Conservation (phyloP, 2,888 invertebrate species). For the Drosophila imparisetae region DNA sequence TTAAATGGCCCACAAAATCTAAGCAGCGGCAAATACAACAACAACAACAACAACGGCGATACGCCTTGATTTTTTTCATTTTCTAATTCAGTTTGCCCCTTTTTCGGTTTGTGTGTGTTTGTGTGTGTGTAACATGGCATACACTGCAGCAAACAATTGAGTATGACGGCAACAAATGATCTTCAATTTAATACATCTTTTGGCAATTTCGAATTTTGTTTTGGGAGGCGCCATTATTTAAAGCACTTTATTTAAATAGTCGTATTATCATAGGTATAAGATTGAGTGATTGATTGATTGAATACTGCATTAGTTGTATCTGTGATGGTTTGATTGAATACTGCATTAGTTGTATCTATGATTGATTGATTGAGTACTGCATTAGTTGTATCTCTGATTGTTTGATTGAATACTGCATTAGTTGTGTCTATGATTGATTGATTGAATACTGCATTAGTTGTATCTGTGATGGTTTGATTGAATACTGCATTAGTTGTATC, state of each 20-base stretch:
- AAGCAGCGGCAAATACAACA: conserved; percentile 22
- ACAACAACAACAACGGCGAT: conserved; percentile 28
- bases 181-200: neutral
- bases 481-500: neutral
- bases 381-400: no score
- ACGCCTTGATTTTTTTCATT: conserved; percentile 61
- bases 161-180: neutral
- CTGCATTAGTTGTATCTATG: no score
- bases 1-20: conserved; percentile 56
- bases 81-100: conserved; percentile 58
- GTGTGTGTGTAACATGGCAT: conserved; percentile 13
- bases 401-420: no score
- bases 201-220: neutral
- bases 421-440: neutral
- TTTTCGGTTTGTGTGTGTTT: conserved; percentile 16
- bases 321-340: no score
- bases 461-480: neutral
- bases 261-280: no score
- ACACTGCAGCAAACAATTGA: conserved; percentile 41
- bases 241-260: neutral
- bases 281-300: no score
- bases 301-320: no score
- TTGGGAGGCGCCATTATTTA: neutral
- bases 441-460: no score
- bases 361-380: no score